Evolutionary conservation across 2,888 invertebrate species (phyloP), one percentile per base, ranked within the genome.

Genomic region (Atethmia centrago): DNA sequence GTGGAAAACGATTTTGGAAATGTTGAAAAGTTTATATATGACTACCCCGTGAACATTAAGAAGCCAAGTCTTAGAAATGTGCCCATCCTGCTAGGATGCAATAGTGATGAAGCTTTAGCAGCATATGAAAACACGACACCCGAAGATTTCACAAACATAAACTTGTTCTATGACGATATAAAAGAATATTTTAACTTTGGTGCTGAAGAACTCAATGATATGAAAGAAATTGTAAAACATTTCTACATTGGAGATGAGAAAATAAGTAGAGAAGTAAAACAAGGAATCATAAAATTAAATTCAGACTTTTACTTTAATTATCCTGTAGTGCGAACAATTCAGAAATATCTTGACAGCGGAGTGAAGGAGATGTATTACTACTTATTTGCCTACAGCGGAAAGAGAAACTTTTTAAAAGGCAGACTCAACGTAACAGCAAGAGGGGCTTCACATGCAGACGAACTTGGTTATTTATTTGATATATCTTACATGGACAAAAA

Each of bases 341-440:
- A 85, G 28, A 89, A 87, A 62, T 93, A 90, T 73, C 42, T 92
- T 7, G 79, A 85, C 47, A 88, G 82, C 63, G 89, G 85, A 45
- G 88, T 85, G 5, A 71, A 72, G 9, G 73, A 86, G 1, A 74
- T 93, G 31, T 93, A 87, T 71, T 88, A 90, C 59, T 94, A 92
- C 45, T 61, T 92, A 55, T 94, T 94, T 74, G 87, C 88, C 0
- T 92, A 93, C 56, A 85, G 81, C 19, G 93, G 94, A 8, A 86
- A 77, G 0, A 90, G 91, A 72, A 92, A 93, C 64, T 89, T 89
- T 70, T 70, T 87, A 0, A 92, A 92, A 77, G 71, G 80, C 3
- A 79, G 71, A 77, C 53, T 84, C 47, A 89, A 89, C 78, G 53
- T 90, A 73, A 90, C 83, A 21, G 53, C 61, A n/a, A n/a, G n/a